Base-by-base conservation (phyloP, 2,113 vertebrate genomes). In the Orycteropus afer region DNA sequence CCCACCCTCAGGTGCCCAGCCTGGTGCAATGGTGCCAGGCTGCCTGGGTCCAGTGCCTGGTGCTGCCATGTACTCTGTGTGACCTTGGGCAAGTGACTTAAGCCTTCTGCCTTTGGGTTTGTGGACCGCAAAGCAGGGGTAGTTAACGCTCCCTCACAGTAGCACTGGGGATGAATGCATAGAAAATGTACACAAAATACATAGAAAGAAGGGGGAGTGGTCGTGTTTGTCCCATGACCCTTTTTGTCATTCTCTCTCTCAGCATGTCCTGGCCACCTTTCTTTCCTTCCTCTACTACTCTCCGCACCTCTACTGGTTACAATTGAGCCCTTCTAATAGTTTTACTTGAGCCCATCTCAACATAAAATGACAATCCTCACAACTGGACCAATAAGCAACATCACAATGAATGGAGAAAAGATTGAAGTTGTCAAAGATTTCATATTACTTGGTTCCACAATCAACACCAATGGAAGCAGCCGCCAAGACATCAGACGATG, bases 121-220 rank as follows among this genome's bases (percentile, higher is more conserved):
- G 61, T 89, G 59, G 42, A 65, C 67, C n/a, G 61, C 71, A 34
- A 84, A 91, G 67, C 12, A 15, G 69, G n/a, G 17, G 25, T n/a
- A 20, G 53, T 42, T 14, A 40, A 47, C 1, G 15, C 29, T 29
- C 37, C 27, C 5, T 6, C n/a, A 3, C 8, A 5, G 4, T 4
- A 9, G 37, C 22, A 47, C 27, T 5, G 25, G 27, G n/a, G n/a
- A n/a, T n/a, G n/a, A n/a, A n/a, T n/a, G n/a, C n/a, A n/a, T n/a
- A n/a, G n/a, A n/a, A n/a, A n/a, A n/a, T n/a, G n/a, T n/a, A n/a
- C n/a, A n/a, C n/a, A n/a, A n/a, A n/a, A n/a, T n/a, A n/a, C n/a
- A n/a, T n/a, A 25, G 84, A 3, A 47, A 73, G 51, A 80, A 73
- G 20, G 13, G 25, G 22, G 12, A 1, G 13, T 45, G 40, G 11